Base-by-base conservation (phyloP, 2,888 invertebrate species). In the Diarsia mendica region DNA sequence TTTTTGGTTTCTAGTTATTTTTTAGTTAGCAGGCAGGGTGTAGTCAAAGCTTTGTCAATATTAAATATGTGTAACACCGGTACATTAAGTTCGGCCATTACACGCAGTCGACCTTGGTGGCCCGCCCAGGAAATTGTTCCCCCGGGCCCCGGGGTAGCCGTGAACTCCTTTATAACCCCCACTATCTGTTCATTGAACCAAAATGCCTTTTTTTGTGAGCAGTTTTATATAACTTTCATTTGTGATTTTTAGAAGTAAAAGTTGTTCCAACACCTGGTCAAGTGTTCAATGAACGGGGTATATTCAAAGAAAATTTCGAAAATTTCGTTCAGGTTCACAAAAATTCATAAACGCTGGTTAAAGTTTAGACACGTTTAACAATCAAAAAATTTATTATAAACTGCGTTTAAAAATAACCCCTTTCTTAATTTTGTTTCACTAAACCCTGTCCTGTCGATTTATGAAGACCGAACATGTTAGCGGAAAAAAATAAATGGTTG, bases 71-170 rank as follows among this genome's bases (percentile, higher is more conserved):
- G 67, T 73, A 69, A 69, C 73, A 65, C 64, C 58, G 61, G 63
- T 69, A 79, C 77, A 72, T 76, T 85, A 77, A 67, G 49, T 67
- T 70, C 23, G 85, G 46, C 77, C 87, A 90, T 90, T 89, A 90
- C 68, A 73, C 72, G 78, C 72, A 55, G 70, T 53, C 84, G 88
- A 88, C 92, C 90, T 91, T 91, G 87, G 80, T 82, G 76, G 87
- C 82, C 75, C 72, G 75, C 76, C 66, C 88, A 89, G 92, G 91
- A 92, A 93, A 93, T 92, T 88, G 91, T 88, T 86, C 91, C 92
- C 91, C 91, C 68, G 73, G 88, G 92, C 92, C 91, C 91, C 68
- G 73, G 88, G 92, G 92, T 84, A 88, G 86, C 87, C 86, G 88
- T 90, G 90, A 90, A 87, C 90, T 87, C 89, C 87, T 89, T 89